A percentile compares a stretch with the other conserved stretches of the same genome.
Conservation (phyloP, 1,140 invertebrate species). For the Scaptomyza montana region DNA sequence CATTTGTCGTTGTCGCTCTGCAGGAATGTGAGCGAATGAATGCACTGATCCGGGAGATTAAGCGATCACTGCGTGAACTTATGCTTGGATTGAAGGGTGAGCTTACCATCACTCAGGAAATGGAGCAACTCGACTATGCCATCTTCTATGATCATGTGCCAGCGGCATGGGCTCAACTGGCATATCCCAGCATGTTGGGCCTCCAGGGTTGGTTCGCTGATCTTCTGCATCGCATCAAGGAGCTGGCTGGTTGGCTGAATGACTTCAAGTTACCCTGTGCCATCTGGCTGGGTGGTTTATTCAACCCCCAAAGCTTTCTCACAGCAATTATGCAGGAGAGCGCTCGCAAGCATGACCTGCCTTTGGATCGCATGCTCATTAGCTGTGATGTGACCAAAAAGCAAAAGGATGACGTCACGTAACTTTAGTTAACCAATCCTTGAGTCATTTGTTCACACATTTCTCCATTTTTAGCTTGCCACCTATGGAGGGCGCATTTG, state of each 20-base stretch:
- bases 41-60: slow-evolving; percentile 91
- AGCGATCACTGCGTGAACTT: slow-evolving; percentile 92
- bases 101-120: slow-evolving; percentile 95
- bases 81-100: slow-evolving; percentile 96
- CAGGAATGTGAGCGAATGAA: slow-evolving; percentile 99
- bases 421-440: slow-evolving; percentile 35
- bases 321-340: slow-evolving; percentile 99
- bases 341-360: slow-evolving; percentile 97
- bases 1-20: slow-evolving; percentile 96
- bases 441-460: neutral
- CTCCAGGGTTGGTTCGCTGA: slow-evolving; percentile 95
- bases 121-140: slow-evolving; percentile 94
- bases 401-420: slow-evolving; percentile 92
- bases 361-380: slow-evolving; percentile 97
- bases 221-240: slow-evolving; percentile 91
- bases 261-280: slow-evolving; percentile 93
- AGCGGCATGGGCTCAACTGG: slow-evolving; percentile 91
- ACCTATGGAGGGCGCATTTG: slow-evolving; percentile 95
- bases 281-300: slow-evolving; percentile 97
- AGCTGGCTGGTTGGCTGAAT: slow-evolving; percentile 91
- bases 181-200: slow-evolving; percentile 94
- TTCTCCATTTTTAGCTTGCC: slow-evolving; percentile 85
- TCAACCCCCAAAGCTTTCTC: slow-evolving; percentile 98
- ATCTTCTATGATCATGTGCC: slow-evolving; percentile 95
- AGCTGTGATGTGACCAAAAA: slow-evolving; percentile 98